Evolutionary conservation across 2,888 invertebrate genomes (phyloP).

Genomic region (Koerneria pararmatus): DNA sequence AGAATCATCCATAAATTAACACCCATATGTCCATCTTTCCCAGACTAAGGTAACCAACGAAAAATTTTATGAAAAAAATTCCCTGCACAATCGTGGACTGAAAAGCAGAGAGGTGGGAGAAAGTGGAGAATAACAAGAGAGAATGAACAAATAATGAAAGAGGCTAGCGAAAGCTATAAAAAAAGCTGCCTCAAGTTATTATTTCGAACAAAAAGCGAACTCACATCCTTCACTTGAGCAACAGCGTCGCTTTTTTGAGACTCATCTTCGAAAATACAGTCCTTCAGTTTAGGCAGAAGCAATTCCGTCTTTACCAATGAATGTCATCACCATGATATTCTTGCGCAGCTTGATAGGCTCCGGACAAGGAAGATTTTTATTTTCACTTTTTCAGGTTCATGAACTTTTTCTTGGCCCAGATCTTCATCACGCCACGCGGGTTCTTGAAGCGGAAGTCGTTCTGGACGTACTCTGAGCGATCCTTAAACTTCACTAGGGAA

Average conservation of each 20-base stretch:
- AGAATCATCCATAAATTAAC: too few relatives aligned
- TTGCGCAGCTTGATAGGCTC: constrained; percentile 65
- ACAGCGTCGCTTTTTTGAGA: constrained; percentile 58
- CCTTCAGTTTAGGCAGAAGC: constrained; percentile 67
- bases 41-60: too few relatives aligned
- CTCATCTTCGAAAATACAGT: constrained; percentile 57
- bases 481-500: constrained; percentile 67
- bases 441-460: constrained; percentile 69
- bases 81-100: too few relatives aligned
- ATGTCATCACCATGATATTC: constrained; percentile 65
- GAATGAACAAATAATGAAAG: too few relatives aligned
- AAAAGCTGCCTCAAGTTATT: too few relatives aligned
- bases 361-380: constrained; percentile 64
- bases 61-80: too few relatives aligned
- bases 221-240: constrained; percentile 28
- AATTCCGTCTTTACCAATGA: constrained; percentile 65
- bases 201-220: too few relatives aligned
- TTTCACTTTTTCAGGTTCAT: constrained; percentile 65
- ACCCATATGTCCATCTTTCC: too few relatives aligned
- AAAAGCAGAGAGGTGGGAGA: too few relatives aligned
- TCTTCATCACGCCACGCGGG: constrained; percentile 66
- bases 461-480: constrained; percentile 66
- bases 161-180: too few relatives aligned
- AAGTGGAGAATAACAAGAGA: too few relatives aligned
- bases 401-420: constrained; percentile 70